Evolutionary conservation across 2,113 vertebrate species (phyloP).

Genomic region (Glaucidium brasilianum): DNA sequence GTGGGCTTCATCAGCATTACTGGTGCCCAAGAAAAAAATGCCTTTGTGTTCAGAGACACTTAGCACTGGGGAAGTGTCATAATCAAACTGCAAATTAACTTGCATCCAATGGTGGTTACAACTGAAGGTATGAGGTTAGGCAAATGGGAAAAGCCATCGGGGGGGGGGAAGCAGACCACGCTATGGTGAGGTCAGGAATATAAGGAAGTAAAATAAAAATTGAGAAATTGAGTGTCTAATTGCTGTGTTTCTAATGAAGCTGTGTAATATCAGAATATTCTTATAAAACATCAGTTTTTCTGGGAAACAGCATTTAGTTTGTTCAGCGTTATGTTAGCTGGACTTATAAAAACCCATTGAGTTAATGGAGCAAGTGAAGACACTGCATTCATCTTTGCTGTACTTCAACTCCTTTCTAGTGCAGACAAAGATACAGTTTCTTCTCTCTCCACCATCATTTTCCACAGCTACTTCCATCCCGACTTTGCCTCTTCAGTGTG

Average conservation of each 20-base stretch:
- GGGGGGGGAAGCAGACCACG: too few species aligned
- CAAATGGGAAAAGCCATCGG: background rate
- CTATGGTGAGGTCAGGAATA: background rate
- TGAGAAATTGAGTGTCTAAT: background rate
- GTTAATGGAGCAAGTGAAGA: background rate
- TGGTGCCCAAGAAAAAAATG: background rate
- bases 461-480: background rate
- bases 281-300: background rate
- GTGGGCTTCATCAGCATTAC: background rate
- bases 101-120: background rate
- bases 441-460: background rate
- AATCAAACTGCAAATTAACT: conserved; percentile 9
- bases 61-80: background rate
- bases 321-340: background rate
- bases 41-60: background rate
- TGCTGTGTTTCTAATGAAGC: background rate
- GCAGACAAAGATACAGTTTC: background rate
- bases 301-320: background rate
- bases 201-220: background rate
- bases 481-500: background rate
- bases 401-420: background rate
- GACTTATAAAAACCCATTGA: background rate
- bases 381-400: background rate
- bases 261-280: background rate
- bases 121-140: background rate